Evolutionary conservation across 2,797 vertebrate genomes (phyloP).

Genomic region (Intellagama lesueurii): DNA sequence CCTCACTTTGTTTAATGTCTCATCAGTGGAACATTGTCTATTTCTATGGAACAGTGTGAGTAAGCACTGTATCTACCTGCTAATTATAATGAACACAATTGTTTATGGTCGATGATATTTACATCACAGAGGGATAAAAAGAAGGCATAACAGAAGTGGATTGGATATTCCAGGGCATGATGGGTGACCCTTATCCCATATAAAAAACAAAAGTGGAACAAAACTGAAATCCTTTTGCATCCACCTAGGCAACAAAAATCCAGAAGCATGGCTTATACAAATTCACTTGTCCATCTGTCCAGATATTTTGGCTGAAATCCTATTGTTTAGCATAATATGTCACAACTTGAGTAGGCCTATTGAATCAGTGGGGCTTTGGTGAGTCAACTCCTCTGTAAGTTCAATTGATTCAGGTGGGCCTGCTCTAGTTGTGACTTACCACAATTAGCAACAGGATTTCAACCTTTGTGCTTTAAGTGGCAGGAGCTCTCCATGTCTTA

Average conservation of each 20-base stretch:
- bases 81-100: not conserved
- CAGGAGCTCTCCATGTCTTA: not conserved
- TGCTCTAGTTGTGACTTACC: too few relatives aligned
- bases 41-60: constrained; percentile 3
- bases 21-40: not conserved
- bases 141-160: not conserved
- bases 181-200: not conserved
- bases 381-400: too few relatives aligned
- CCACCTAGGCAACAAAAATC: not conserved
- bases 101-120: not conserved
- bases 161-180: not conserved
- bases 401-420: too few relatives aligned
- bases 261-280: not conserved
- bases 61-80: not conserved
- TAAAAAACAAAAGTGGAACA: not conserved
- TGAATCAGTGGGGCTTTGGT: too few relatives aligned
- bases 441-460: too few relatives aligned
- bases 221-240: not conserved
- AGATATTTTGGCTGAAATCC: not conserved
- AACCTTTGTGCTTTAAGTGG: too few relatives aligned
- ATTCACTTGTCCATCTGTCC: not conserved
- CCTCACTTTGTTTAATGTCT: constrained; percentile 1
- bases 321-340: too few relatives aligned
- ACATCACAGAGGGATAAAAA: not conserved
- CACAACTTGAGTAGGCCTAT: too few relatives aligned